Base-by-base conservation (phyloP, 2,888 invertebrate genomes). In the Listrodromus nycthemerus region DNA sequence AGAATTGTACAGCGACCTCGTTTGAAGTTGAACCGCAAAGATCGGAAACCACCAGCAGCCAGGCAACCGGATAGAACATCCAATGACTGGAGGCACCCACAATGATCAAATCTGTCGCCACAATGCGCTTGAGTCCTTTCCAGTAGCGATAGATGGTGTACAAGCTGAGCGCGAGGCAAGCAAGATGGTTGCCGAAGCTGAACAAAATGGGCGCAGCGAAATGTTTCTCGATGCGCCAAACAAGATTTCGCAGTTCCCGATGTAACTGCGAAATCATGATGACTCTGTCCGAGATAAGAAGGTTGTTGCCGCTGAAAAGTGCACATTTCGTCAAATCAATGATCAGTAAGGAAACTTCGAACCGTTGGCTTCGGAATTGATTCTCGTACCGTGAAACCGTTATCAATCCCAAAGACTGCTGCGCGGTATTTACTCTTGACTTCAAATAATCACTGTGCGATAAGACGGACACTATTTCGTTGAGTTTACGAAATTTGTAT, bases 221-320 rank as follows among this genome's bases (percentile, higher is more conserved):
- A 41, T 70, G 63, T 41, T n/a, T 27, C 13, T 71, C 21, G n/a
- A 76, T 48, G 0, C n/a, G 8, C 24, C 55, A n/a, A 16, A 76
- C 33, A 30, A 81, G 6, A 58, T 76, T 37, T 48, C 76, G 8
- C 33, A 81, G 76, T 45, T 76, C 45, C 1, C 76, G 70, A 45
- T 63, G 80, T n/a, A 63, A 27, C 16, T 70, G 33, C 4, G 41
- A 55, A 65, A 81, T n/a, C 0, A 8, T 48, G 2, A 71, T 21
- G 3, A 81, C 70, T 58, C 8, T 48, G 45, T 70, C 66, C 24
- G 76, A 66, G 6, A 76, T 33, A 24, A 24, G n/a, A 19, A 13
- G 6, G 7, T 16, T 8, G 27, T 50, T 37, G 21, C 19, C 7
- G 13, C 80, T 80, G 52, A 1, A 65, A 70, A 7, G 13, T 55